Conservation (phyloP, 1,140 invertebrate species). For the Pygmarrhopalites habei region DNA sequence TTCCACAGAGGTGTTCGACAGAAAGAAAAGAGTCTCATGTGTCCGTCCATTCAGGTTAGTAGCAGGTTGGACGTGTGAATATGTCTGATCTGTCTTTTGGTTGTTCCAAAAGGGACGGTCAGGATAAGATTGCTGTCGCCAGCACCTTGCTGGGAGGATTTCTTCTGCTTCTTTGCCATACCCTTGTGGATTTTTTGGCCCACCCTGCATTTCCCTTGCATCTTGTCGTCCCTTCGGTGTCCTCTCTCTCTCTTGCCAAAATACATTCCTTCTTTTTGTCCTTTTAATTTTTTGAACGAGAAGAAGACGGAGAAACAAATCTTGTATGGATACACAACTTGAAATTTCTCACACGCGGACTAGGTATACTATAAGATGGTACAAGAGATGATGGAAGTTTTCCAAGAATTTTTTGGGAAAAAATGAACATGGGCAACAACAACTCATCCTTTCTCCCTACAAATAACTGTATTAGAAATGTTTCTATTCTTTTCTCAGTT, state of each 20-base stretch:
- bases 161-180: no score
- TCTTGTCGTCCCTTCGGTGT: background rate
- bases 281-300: background rate
- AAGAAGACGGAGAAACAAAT: conserved; percentile 10
- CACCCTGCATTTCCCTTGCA: conserved; percentile 5
- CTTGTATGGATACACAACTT: no score
- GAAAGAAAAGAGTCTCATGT: background rate
- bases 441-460: no score
- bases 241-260: conserved; percentile 25
- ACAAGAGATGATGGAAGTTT: no score
- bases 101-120: background rate
- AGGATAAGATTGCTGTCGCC: conserved; percentile 33
- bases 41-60: background rate
- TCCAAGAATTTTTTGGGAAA: no score
- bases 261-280: conserved; percentile 5
- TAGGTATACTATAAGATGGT: no score
- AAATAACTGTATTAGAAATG: no score
- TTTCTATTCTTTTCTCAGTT: no score
- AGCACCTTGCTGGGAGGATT: conserved; percentile 21
- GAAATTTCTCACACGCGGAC: no score
- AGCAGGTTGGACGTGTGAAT: conserved; percentile 20
- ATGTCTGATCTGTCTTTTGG: conserved; percentile 2
- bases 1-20: background rate
- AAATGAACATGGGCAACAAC: no score
- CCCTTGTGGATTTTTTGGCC: conserved; percentile 17